A percentile compares a stretch with the other conserved stretches of the same genome.
Evolutionary conservation across 2,113 vertebrate genomes (phyloP).

Genomic region (Cisticola juncidis): DNA sequence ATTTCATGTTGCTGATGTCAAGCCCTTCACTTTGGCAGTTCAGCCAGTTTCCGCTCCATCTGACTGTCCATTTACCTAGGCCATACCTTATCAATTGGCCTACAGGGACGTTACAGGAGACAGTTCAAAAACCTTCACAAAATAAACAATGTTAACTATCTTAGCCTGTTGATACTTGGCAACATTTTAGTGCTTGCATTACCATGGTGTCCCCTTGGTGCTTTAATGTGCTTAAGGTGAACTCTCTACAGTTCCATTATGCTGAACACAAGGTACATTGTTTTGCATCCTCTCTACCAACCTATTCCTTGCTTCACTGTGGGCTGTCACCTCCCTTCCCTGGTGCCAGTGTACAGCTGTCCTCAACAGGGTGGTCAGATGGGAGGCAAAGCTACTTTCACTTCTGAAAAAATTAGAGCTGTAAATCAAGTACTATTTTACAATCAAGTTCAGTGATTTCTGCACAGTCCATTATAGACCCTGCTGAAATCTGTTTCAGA

Average conservation of each 20-base stretch:
- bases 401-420: not conserved
- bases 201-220: not conserved
- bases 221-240: not conserved
- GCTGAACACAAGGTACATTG: rapidly evolving
- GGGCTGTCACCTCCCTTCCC: not conserved
- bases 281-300: not conserved
- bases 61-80: not conserved
- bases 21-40: not conserved
- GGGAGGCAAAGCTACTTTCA: not conserved
- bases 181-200: not conserved
- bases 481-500: not conserved
- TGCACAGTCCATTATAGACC: not conserved
- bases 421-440: not conserved
- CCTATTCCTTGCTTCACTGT: not conserved
- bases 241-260: not conserved
- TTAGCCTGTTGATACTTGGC: not conserved
- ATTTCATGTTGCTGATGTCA: not conserved
- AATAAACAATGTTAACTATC: not conserved
- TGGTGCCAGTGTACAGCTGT: not conserved
- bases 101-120: not conserved
- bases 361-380: not conserved
- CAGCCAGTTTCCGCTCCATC: not conserved
- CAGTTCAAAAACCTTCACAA: not conserved
- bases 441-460: not conserved
- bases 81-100: not conserved